phyloP scores from a whole-genome alignment of 2,113 vertebrate species.

The Percina caprodes region DNA sequence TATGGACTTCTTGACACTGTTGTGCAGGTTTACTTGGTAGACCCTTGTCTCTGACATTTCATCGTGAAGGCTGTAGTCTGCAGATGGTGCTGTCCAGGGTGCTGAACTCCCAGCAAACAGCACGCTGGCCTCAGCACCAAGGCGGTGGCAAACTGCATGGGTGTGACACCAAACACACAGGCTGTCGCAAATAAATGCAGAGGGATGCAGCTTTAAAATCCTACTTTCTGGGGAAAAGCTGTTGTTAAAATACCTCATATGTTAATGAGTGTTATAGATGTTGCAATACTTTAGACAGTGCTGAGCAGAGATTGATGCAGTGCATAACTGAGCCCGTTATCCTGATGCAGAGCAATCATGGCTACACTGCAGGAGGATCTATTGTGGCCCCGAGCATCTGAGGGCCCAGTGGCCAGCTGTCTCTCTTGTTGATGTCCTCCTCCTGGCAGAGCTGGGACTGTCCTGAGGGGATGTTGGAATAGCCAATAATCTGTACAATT shows the following conservation, averaged over 20 bases:
- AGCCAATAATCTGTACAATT: constrained; percentile 11
- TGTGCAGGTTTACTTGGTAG: neutral
- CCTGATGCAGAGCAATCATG: constrained; percentile 25
- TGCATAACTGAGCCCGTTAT: constrained; percentile 35
- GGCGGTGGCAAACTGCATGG: constrained; percentile 47
- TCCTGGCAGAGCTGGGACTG: constrained; percentile 2
- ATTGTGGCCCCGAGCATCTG: constrained; percentile 25
- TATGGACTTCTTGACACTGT: neutral
- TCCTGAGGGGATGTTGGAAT: constrained; percentile 22
- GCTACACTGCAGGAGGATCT: constrained; percentile 26
- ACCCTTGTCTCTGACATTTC: neutral
- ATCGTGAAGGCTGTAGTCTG: neutral
- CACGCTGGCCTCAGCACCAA: constrained; percentile 20
- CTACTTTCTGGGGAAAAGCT: constrained; percentile 20
- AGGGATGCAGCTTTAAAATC: neutral
- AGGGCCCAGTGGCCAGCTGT: constrained; percentile 7
- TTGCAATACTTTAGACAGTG: constrained; percentile 30
- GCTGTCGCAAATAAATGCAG: constrained; percentile 21
- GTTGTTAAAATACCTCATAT: constrained; percentile 1
- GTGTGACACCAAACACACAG: constrained; percentile 64
- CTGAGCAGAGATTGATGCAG: constrained; percentile 46
- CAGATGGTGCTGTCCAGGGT: constrained; percentile 74
- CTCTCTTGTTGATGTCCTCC: constrained; percentile 9
- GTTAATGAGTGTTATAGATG: constrained; percentile 17
- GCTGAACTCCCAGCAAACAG: constrained; percentile 63